A percentile compares a stretch with the other conserved stretches of the same genome.
These are phyloP conservation scores for Panthera tigris DNA, from an alignment of 2,113 vertebrate species.

Conservation along the genomic window DNA sequence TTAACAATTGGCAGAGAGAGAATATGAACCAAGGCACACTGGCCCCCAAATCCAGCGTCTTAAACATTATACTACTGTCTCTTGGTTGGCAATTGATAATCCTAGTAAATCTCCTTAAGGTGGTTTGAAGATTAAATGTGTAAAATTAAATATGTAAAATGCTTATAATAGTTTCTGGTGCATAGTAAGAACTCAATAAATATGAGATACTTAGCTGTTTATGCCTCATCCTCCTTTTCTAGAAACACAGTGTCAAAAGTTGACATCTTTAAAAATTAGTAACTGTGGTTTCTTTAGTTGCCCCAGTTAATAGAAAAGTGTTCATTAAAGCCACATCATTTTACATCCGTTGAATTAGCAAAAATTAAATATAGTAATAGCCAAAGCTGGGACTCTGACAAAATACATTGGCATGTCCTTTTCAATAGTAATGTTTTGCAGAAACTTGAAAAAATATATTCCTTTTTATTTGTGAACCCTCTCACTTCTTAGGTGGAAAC, in stretches of 20 bases:
- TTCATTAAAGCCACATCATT: slow-evolving; percentile 6
- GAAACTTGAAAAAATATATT: background rate
- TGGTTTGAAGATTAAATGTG: background rate
- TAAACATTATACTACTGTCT: background rate
- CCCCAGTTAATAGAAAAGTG: background rate
- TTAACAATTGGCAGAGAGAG: background rate
- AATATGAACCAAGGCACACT: background rate
- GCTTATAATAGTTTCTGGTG: background rate
- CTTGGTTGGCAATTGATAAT: background rate
- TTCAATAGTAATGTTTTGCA: slow-evolving; percentile 16
- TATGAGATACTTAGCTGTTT: background rate
- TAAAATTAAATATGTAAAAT: slow-evolving; percentile 14
- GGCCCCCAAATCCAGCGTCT: background rate
- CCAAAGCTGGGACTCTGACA: background rate
- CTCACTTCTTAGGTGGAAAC: background rate
- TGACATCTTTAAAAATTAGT: background rate
- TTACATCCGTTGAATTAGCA: background rate
- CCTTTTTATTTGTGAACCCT: background rate
- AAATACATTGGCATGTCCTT: background rate
- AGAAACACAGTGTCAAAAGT: slow-evolving; percentile 3
- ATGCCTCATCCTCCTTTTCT: background rate
- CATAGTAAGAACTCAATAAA: background rate
- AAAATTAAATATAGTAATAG: slow-evolving; percentile 4
- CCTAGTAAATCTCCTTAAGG: background rate
- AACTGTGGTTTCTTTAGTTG: background rate